Evolutionary conservation across 2,113 vertebrate species (phyloP).

Genomic region (Otis tarda): DNA sequence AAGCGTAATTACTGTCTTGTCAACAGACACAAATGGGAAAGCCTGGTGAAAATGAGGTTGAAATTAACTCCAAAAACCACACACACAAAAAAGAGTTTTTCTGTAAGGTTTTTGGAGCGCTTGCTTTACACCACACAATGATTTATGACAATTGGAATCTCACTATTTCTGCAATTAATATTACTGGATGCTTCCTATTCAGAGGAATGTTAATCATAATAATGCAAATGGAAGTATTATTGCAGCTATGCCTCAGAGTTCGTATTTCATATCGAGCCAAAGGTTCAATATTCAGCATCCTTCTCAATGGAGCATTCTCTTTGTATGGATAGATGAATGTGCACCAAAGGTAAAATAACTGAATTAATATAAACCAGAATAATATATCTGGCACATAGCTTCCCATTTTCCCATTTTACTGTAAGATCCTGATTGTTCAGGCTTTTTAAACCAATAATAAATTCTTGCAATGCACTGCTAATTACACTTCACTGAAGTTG

Average conservation of each 20-base stretch:
- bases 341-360: conserved; percentile 32
- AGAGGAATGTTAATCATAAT: conserved; percentile 35
- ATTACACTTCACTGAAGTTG: conserved; percentile 67
- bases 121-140: background rate
- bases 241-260: conserved; percentile 30
- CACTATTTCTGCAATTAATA: conserved; percentile 61
- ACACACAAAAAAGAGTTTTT: background rate
- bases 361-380: conserved; percentile 25
- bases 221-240: conserved; percentile 61
- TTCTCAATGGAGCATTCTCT: background rate
- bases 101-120: background rate
- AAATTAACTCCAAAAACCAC: background rate
- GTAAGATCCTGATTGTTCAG: conserved; percentile 56
- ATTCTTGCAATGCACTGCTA: conserved; percentile 69
- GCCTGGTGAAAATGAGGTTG: conserved; percentile 3
- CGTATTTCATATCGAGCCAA: conserved; percentile 32
- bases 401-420: conserved; percentile 45
- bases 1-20: conserved; percentile 30
- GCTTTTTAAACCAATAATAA: conserved; percentile 73
- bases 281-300: conserved; percentile 35
- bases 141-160: conserved; percentile 46
- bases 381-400: conserved; percentile 28
- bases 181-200: conserved; percentile 43
- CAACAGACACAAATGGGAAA: conserved; percentile 34
- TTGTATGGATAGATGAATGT: conserved; percentile 20